Evolutionary conservation across 2,797 vertebrate species (phyloP).

Genomic region (Crypturellus tataupa): DNA sequence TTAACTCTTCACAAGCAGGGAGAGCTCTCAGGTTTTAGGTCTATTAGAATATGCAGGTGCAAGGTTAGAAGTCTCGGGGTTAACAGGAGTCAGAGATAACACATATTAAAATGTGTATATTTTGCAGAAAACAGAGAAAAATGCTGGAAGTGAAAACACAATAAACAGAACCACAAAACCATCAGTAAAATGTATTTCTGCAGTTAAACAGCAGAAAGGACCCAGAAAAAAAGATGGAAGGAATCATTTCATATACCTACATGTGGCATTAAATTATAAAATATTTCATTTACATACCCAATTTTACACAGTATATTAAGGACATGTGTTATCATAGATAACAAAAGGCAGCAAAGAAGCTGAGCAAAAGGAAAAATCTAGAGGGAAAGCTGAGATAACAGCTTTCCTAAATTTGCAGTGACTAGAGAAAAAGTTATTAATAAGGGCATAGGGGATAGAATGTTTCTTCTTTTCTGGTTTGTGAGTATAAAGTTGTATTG

Average conservation of each 20-base stretch:
- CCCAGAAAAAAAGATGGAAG: not conserved
- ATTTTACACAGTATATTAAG: not conserved
- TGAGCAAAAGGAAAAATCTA: not conserved
- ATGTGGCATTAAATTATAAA: not conserved
- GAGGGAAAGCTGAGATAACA: not conserved
- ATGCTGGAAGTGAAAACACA: not conserved
- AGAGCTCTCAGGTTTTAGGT: not conserved
- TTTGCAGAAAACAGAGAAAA: not conserved
- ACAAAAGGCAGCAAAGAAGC: not conserved
- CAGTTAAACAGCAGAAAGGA: not conserved
- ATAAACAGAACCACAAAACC: conserved; percentile 31
- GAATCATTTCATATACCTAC: not conserved
- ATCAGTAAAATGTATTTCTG: conserved; percentile 29
- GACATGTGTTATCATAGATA: not conserved
- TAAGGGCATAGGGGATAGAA: not conserved
- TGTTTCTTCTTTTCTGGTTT: not conserved
- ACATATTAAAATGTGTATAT: not conserved
- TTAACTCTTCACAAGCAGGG: not conserved
- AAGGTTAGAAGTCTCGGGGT: not conserved
- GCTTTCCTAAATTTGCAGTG: not conserved
- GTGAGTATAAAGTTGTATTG: not conserved
- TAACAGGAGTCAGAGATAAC: not conserved
- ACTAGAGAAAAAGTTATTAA: not conserved
- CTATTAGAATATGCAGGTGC: not conserved
- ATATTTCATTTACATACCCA: not conserved